Evolutionary conservation across 2,797 vertebrate genomes (phyloP), one percentile per base, ranked within the genome.

Genomic region (Zenarchopterus dispar): DNA sequence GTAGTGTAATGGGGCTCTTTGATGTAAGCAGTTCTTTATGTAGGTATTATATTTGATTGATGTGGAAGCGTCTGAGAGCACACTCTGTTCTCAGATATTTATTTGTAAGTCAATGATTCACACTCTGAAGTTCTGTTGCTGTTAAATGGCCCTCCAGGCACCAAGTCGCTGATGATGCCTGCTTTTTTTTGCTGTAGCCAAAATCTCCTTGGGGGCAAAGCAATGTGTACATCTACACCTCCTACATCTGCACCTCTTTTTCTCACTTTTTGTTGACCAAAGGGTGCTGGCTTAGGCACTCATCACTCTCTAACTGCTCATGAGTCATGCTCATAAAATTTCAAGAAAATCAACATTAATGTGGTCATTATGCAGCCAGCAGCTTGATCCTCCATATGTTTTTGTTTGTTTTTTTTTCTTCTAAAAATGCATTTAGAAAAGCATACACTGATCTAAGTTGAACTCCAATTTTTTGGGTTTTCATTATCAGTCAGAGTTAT

Each of bases 1-100:
- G 9, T 50, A 31, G 55, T 62, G 69, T 64, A 67, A 42, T 57
- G 59, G 18, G 61, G 65, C 73, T 78, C 84, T 86, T 86, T 81
- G 79, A 74, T 88, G 82, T 78, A 75, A 78, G 82, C 80, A 80
- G 23, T 85, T 84, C 84, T 88, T 83, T 78, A 72, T 82, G 71
- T 69, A 56, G 75, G 75, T 81, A 83, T 87, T 88, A 82, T 62
- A 62, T 75, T 70, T 84, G 87, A 88, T 75, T 83, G 84, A 89
- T 86, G 85, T 81, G 71, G 62, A 82, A 70, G 63, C 10, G 36
- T 79, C 76, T 69, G 74, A 86, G 75, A 61, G 84, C 62, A 80
- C 74, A 75, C 73, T 80, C 74, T 75, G 70, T 86, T 81, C 84
- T 85, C 76, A 62, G 79, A 72, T 84, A 82, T 88, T 88, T 88